Percentiles rank a stretch among this genome's conserved stretches.
Evolutionary conservation across 2,888 invertebrate species (phyloP).

Genomic region (Zonitis immaculata): DNA sequence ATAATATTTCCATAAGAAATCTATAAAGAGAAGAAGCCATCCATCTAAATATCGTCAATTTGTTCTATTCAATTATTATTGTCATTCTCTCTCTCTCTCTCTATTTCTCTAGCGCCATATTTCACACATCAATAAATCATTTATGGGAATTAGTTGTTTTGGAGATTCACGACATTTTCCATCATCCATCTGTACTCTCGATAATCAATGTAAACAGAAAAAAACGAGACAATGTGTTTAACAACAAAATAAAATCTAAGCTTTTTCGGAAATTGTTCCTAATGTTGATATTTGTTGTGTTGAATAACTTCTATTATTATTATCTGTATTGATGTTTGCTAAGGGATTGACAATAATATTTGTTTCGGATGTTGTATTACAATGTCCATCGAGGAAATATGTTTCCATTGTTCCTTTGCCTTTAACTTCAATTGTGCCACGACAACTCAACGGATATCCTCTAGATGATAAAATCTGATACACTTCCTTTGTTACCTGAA

Average conservation of each 20-base stretch:
- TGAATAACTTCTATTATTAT: conserved; percentile 18
- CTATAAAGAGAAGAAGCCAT: neutral
- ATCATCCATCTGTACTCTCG: neutral
- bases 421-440: conserved; percentile 87
- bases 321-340: conserved; percentile 23
- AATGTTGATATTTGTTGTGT: conserved; percentile 27
- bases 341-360: conserved; percentile 47
- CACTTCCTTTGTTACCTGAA: conserved; percentile 83
- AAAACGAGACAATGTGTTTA: neutral
- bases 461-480: conserved; percentile 71
- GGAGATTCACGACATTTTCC: neutral
- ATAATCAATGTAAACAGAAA: neutral
- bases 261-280: conserved; percentile 38
- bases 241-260: conserved; percentile 23
- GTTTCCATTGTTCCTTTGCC: conserved; percentile 95
- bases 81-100: neutral
- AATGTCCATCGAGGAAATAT: conserved; percentile 62
- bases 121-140: neutral
- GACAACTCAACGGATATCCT: conserved; percentile 77
- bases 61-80: neutral
- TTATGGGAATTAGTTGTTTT: neutral
- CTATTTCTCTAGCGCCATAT: neutral
- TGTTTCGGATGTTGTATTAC: conserved; percentile 30
- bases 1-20: neutral
- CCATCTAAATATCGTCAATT: neutral